Base-by-base conservation (phyloP, 2,113 vertebrate species). In the Dipodomys stephensi region DNA sequence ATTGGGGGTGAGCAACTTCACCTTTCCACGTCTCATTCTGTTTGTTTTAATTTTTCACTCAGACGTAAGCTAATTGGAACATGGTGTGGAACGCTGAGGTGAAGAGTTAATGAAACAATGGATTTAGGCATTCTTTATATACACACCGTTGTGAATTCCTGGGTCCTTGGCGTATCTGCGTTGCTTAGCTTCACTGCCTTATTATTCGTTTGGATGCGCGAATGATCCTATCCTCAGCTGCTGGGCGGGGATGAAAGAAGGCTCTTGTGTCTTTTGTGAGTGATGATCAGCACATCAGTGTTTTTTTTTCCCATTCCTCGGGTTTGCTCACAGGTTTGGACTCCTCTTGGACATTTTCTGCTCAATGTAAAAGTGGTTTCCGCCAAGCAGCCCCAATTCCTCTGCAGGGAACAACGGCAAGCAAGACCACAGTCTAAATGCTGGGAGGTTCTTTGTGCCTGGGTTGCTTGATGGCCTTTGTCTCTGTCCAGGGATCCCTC, bases 61-160 rank as follows among this genome's bases (percentile, higher is more conserved):
- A 80, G 85, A 83, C 78, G 30, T 18, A 73, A 73, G 60, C 44
- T 81, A 35, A 89, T 97, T 32, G 91, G 39, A 60, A 79, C 32
- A 74, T 94, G 20, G 64, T 86, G 68, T 8, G 4, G 0, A 78
- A 13, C 35, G 39, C 0, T 68, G 67, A 92, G 68, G 30, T 69
- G 57, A 87, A 62, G 32, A 46, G 73, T 87, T 68, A 85, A 64
- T 74, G 60, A 79, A 91, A 83, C 46, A 87, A 64, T 39, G 32
- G 13, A 68, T 67, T 35, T 67, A 28, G 4, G 23, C 39, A 71
- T 62, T 90, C 80, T 71, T 64, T 57, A 57, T 57, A 4, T 13
- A 57, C 19, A 81, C 60, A n/a, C n/a, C 4, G 7, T 49, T 28
- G 27, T 60, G 67, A 82, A 80, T 91, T 84, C 2, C 25, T 72